Base-by-base conservation (phyloP, 2,888 invertebrate species). In the Dinocampus coccinellae region DNA sequence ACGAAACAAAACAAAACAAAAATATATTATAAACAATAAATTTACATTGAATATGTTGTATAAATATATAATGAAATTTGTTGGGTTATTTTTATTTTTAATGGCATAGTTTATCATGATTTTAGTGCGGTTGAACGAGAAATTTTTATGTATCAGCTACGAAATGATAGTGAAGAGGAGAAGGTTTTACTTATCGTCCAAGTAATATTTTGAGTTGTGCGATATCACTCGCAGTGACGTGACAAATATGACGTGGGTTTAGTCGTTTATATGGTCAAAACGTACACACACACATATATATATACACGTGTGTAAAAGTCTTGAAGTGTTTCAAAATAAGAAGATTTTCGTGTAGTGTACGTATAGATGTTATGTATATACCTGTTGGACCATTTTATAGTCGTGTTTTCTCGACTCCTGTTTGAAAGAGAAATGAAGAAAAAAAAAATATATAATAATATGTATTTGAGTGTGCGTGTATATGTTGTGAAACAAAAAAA, bases 191-290 rank as follows among this genome's bases (percentile, higher is more conserved):
- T 55, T 55, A 55, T 55, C 55, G 24, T 13, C 55, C 22, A 55
- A 26, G 55, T 55, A 55, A 55, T 26, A 26, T 55, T 26, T 24
- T 55, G 24, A 55, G 26, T 24, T 24, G 24, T 55, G 26, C 26
- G 55, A 55, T 55, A 55, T 55, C 55, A 55, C 22, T 26, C 10
- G 24, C 11, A 70, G 24, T 65, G 61, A 73, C 79, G 82, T 82
- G 83, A 82, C 82, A 83, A 82, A 82, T 83, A 80, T 75, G 74
- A 76, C 74, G 72, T 60, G 70, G 68, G 57, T 60, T 72, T 72
- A 6, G 16, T 47, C 47, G 47, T 47, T 55, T 26, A n/a, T n/a
- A 26, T 55, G 24, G 55, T 55, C 10, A 13, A 55, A 26, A 55
- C 10, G 24, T 26, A 29, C 7, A 29, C 3, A 29, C 7, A 7